Percentiles rank a stretch among this genome's conserved stretches.
Conservation (phyloP, 1,140 invertebrate genomes). For the Heliconius himera region DNA sequence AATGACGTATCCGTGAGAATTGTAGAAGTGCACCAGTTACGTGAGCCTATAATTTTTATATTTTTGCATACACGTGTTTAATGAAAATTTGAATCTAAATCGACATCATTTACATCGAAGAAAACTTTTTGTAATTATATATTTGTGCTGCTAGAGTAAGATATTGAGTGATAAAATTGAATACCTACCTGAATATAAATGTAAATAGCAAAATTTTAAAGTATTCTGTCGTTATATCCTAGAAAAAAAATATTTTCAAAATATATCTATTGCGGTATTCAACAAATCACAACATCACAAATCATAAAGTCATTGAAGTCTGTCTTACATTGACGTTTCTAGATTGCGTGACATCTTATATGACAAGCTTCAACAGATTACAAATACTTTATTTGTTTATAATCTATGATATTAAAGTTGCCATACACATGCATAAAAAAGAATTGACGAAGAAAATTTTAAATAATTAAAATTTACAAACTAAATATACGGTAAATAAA, state of each 20-base stretch:
- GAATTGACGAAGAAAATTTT: no score
- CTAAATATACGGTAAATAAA: not conserved
- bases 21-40: not conserved
- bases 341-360: not conserved
- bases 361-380: not conserved
- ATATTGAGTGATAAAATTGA: no score
- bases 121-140: not conserved
- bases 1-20: slow-evolving; percentile 14
- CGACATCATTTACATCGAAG: no score
- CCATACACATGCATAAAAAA: not conserved
- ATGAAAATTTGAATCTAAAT: not conserved
- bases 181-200: not conserved
- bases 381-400: not conserved
- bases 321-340: not conserved
- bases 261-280: not conserved
- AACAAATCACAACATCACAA: not conserved
- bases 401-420: not conserved
- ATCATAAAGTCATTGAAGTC: not conserved
- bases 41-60: not conserved
- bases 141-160: no score
- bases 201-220: not conserved
- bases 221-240: not conserved
- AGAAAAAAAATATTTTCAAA: not conserved
- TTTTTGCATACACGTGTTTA: not conserved
- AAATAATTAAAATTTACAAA: no score